phyloP scores from a whole-genome alignment of 1,140 invertebrate species.

The Riptortus pedestris region DNA sequence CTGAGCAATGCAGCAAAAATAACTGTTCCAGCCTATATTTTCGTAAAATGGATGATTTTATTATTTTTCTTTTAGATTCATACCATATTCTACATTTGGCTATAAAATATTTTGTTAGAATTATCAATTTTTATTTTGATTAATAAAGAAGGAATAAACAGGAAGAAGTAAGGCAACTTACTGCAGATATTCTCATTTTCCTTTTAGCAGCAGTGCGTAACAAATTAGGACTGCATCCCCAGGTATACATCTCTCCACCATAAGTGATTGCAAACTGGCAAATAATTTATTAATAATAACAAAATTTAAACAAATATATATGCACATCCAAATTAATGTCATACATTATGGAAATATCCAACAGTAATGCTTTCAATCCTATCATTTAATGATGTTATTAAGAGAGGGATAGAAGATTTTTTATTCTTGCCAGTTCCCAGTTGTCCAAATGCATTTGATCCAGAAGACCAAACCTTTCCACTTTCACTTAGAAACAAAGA shows the following conservation, averaged over 20 bases:
- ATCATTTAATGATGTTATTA: constrained; percentile 45
- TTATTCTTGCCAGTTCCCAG: constrained; percentile 51
- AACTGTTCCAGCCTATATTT: too few species aligned
- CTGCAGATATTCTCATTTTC: constrained; percentile 36
- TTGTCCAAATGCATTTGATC: constrained; percentile 69
- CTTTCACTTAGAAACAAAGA: constrained; percentile 52
- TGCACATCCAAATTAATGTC: constrained; percentile 32
- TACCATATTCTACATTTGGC: too few species aligned
- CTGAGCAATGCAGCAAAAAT: too few species aligned
- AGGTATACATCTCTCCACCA: constrained; percentile 57
- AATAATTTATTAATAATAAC: constrained; percentile 10
- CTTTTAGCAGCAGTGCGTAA: constrained; percentile 54
- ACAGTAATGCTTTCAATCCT: constrained; percentile 56
- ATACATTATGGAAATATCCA: constrained; percentile 73
- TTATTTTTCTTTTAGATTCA: too few species aligned
- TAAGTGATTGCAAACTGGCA: constrained; percentile 39
- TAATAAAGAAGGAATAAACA: too few species aligned
- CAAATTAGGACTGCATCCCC: constrained; percentile 69
- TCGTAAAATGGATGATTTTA: too few species aligned
- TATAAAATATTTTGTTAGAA: too few species aligned
- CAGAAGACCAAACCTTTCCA: constrained; percentile 61
- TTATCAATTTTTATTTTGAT: too few species aligned
- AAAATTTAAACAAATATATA: constrained; percentile 1
- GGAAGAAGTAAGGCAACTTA: too few species aligned
- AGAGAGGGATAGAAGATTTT: constrained; percentile 51